Evolutionary conservation across 1,140 invertebrate species (phyloP).

Genomic region (Drosophila ficusphila): DNA sequence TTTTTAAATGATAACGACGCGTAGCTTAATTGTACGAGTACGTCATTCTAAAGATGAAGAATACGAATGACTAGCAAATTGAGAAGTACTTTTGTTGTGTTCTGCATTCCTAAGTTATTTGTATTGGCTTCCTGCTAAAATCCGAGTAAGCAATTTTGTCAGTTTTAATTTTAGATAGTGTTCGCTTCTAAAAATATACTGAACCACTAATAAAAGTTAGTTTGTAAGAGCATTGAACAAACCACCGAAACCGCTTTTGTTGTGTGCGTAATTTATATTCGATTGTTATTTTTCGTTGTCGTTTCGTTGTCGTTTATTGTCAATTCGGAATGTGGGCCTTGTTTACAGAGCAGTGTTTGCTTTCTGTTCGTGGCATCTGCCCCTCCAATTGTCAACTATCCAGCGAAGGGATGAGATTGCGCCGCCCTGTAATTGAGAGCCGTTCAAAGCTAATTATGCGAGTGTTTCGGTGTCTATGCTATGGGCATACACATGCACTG

Average conservation of each 20-base stretch:
- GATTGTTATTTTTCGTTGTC: constrained; percentile 20
- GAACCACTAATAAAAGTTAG: too few relatives aligned
- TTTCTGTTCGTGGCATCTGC: constrained; percentile 9
- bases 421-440: constrained; percentile 31
- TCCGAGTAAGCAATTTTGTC: too few relatives aligned
- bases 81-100: too few relatives aligned
- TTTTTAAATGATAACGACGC: too few relatives aligned
- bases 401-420: background rate
- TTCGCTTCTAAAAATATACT: too few relatives aligned
- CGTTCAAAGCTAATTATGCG: constrained; percentile 61
- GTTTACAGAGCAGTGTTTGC: constrained; percentile 28
- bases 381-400: constrained; percentile 18
- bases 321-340: constrained; percentile 2
- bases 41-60: too few relatives aligned
- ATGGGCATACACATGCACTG: background rate
- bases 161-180: too few relatives aligned
- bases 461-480: constrained; percentile 19
- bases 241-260: background rate
- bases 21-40: too few relatives aligned
- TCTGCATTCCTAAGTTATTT: too few relatives aligned
- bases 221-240: background rate
- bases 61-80: too few relatives aligned
- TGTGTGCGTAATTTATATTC: constrained; percentile 13
- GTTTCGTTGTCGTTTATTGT: background rate
- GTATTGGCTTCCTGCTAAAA: too few relatives aligned